Evolutionary conservation across 2,113 vertebrate species (phyloP), one percentile per base, ranked within the genome.

Genomic region (Miniopterus natalensis): DNA sequence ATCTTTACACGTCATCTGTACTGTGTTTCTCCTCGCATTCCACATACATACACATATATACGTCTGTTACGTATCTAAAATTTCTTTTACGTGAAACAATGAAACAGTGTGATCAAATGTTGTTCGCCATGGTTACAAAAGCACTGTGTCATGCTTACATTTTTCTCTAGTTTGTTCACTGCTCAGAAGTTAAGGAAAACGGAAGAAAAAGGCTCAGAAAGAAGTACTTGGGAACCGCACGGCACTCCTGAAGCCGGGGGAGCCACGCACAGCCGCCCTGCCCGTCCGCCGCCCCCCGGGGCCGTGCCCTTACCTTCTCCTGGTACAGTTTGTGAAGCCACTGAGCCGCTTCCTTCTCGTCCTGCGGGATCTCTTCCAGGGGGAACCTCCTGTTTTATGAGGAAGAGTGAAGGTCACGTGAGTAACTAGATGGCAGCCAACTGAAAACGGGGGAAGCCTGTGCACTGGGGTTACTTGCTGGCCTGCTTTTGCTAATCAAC

Each of bases 301-400:
- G 71, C 40, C 0, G 12, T 0, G 20, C 55, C 65, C 36, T 88
- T 94, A 99, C 99, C 99, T 99, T 99, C 96, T 99, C 99, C 98
- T 99, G 99, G 97, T 99, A 99, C 96, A 99, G 99, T 96, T 99
- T 99, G 96, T 99, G 99, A 95, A 99, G 99, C 99, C 99, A 99
- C 90, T 97, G 98, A 15, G 99, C 99, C 36, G 99, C 99, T 98
- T 99, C 99, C 77, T 98, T 98, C 95, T 99, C 99, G 97, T 99
- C 99, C 88, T 98, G 98, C 27, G 99, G 99, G 92, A 99, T 99
- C 20, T 99, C 99, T 94, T 99, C 99, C 95, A 99, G 98, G 95
- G 99, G 98, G 94, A 99, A 99, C 88, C 99, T 99, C 98, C 99
- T 99, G 97, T 77, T 73, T 95, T 29, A 87, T 47, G 8, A 95